phyloP scores from a whole-genome alignment of 2,113 vertebrate species.

The Otocyon megalotis region DNA sequence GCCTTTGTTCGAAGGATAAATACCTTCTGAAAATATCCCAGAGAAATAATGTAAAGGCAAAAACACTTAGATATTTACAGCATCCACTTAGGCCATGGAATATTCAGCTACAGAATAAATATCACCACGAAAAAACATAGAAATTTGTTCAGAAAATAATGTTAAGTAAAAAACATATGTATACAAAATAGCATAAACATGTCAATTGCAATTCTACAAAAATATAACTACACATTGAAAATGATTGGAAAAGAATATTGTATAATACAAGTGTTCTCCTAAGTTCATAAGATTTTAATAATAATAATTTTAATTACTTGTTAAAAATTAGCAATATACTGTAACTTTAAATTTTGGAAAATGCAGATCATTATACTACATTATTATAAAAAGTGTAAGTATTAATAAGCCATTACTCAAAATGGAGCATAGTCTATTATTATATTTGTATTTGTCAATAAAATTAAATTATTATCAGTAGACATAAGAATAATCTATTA shows the following conservation, averaged over 20 bases:
- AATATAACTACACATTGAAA: background rate
- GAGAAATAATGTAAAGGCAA: slow-evolving; percentile 26
- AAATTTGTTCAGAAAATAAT: slow-evolving; percentile 39
- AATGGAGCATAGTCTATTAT: background rate
- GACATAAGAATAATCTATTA: background rate
- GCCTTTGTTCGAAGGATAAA: background rate
- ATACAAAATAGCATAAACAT: background rate
- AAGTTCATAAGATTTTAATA: slow-evolving; percentile 48
- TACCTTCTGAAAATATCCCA: background rate
- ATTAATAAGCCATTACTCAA: background rate
- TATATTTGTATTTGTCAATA: slow-evolving; percentile 23
- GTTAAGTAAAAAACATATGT: slow-evolving; percentile 13
- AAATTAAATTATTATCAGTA: slow-evolving; percentile 21
- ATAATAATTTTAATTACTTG: background rate
- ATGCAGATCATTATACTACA: background rate
- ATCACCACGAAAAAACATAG: background rate
- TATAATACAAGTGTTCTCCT: background rate
- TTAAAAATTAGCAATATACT: background rate
- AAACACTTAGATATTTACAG: background rate
- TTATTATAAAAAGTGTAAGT: background rate
- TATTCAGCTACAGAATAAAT: slow-evolving; percentile 44
- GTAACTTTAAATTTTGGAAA: slow-evolving; percentile 47
- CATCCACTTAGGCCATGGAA: background rate
- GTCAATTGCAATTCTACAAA: background rate
- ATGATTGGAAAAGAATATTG: background rate